Evolutionary conservation across 2,797 vertebrate genomes (phyloP), one percentile per base, ranked within the genome.

Genomic region (Coranthus polyacanthus): DNA sequence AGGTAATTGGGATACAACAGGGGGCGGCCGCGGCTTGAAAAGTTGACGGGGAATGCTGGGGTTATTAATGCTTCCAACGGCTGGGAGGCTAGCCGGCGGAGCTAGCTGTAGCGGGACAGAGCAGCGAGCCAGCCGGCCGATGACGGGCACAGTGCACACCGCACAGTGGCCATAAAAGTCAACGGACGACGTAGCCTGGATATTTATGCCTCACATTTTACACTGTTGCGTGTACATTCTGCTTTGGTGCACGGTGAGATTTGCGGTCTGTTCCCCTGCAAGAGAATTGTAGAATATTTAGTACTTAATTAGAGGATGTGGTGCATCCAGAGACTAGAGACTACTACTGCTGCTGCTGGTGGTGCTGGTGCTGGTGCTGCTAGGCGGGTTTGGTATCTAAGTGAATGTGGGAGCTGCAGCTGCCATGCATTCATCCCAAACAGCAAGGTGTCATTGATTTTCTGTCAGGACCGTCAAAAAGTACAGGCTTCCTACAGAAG

Each of bases 61-160:
- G 58, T 73, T 79, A 22, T 61, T 63, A 69, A 16, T 54, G 86
- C 75, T 81, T 68, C 60, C 62, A 16, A 2, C 44, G 81, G 54
- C 74, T 51, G 75, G 68, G 72, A 62, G 81, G 85, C 62, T 89
- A 91, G 81, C 81, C 79, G 16, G 57, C 0, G 78, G 55, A 78
- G 90, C 88, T 91, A 91, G 78, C 89, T 67, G 76, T 49, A 87
- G 86, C 86, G 86, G 89, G 89, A 91, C 88, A 78, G 81, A 70
- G 68, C 67, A 65, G 54, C 18, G 22, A 78, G 47, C 16, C 63
- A 64, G 78, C 79, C 69, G 59, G 73, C 78, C 72, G 70, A 58
- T 73, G 72, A 80, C 72, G 62, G 67, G 22, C 65, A 44, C 37
- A n/a, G n/a, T n/a, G 50, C 51, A 42, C 64, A 10, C 61, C 54